Conservation (phyloP, 2,797 vertebrate genomes). For the Falco cherrug region DNA sequence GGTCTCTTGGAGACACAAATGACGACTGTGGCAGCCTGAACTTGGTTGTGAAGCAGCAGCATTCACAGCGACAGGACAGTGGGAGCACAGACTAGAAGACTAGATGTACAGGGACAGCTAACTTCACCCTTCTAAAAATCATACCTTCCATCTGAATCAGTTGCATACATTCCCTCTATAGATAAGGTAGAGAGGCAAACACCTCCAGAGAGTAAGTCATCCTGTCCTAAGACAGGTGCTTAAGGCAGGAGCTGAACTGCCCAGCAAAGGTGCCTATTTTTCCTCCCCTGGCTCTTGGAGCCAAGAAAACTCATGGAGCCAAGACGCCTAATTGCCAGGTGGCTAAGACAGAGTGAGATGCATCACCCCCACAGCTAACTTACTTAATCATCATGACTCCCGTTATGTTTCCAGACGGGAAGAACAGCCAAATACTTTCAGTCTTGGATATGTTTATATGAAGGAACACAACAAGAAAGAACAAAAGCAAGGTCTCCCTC, state of each 20-base stretch:
- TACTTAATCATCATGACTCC: slow-evolving; percentile 53
- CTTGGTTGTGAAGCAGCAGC: neutral
- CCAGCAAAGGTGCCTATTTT: neutral
- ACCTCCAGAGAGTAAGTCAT: neutral
- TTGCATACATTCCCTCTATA: neutral
- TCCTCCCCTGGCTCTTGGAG: neutral
- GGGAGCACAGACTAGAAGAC: neutral
- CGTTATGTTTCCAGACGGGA: slow-evolving; percentile 47
- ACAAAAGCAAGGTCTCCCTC: slow-evolving; percentile 56
- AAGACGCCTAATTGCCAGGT: slow-evolving; percentile 43
- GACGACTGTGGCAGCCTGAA: neutral
- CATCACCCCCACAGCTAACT: slow-evolving; percentile 60
- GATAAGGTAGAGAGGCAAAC: neutral
- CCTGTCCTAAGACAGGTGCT: slow-evolving; percentile 19
- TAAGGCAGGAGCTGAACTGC: slow-evolving; percentile 20
- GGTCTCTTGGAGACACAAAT: neutral
- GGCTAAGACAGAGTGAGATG: slow-evolving; percentile 33
- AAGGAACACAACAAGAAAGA: slow-evolving; percentile 53
- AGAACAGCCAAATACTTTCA: slow-evolving; percentile 54
- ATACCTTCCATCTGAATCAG: neutral
- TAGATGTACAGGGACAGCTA: neutral
- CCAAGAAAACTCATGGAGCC: slow-evolving; percentile 8
- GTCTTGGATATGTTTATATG: slow-evolving; percentile 37
- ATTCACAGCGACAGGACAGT: neutral
- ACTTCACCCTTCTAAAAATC: neutral